Conservation (phyloP, 2,888 invertebrate genomes). For the Tinea pellionella region DNA sequence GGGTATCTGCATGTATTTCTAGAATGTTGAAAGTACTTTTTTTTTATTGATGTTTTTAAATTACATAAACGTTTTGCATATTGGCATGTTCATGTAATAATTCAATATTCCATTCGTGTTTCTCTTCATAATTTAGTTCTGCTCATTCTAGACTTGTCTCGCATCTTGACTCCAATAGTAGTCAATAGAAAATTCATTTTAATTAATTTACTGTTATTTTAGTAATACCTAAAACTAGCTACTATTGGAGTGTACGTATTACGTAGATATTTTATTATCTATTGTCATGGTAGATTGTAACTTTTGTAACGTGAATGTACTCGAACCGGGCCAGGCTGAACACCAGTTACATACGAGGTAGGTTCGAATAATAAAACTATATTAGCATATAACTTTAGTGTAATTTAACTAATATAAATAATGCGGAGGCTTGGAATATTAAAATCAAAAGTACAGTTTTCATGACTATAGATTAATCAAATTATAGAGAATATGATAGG, state of each 20-base stretch:
- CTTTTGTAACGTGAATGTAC: constrained; percentile 62
- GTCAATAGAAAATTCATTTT: not conserved
- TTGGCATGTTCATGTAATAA: constrained; percentile 1
- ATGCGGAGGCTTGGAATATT: constrained; percentile 53
- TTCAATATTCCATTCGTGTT: not conserved
- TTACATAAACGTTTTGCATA: not conserved
- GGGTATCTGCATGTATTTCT: no score
- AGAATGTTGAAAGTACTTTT: no score
- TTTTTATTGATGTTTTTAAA: not conserved
- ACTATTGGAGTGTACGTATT: constrained; percentile 43
- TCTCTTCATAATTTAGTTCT: not conserved
- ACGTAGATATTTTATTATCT: constrained; percentile 51
- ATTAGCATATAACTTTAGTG: constrained; percentile 20
- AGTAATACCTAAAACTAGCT: constrained; percentile 17
- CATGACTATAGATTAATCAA: constrained; percentile 55
- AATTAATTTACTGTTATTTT: not conserved
- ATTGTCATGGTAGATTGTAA: constrained; percentile 70
- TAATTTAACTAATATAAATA: constrained; percentile 29
- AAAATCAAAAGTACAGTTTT: constrained; percentile 58
- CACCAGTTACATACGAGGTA: constrained; percentile 62
- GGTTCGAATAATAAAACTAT: constrained; percentile 35
- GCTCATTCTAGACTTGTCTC: not conserved
- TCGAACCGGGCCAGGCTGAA: constrained; percentile 55
- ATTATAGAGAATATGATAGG: constrained; percentile 36
- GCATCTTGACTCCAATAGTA: not conserved